phyloP scores from a whole-genome alignment of 2,113 vertebrate genomes.

The Trichomycterus rosablanca region DNA sequence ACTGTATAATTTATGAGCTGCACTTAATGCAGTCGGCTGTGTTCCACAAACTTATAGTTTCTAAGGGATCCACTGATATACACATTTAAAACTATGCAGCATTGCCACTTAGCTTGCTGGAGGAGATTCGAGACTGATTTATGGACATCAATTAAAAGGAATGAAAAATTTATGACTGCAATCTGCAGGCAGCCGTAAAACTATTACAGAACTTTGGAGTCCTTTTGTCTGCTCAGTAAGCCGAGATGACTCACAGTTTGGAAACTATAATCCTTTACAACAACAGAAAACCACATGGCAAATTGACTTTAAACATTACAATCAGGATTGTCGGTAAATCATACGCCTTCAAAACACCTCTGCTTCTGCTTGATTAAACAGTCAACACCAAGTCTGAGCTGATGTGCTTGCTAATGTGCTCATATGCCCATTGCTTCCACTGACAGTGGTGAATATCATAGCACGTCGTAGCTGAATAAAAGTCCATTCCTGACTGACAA shows the following conservation, averaged over 20 bases:
- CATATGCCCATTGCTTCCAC: background rate
- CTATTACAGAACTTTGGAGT: slow-evolving; percentile 76
- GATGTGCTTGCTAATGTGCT: background rate
- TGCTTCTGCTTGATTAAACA: background rate
- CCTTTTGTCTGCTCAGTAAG: slow-evolving; percentile 63
- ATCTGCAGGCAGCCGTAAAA: slow-evolving; percentile 74
- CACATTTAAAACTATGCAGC: slow-evolving; percentile 68
- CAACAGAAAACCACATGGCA: slow-evolving; percentile 27
- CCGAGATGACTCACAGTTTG: slow-evolving; percentile 60
- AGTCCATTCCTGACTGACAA: slow-evolving; percentile 60
- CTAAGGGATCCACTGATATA: slow-evolving; percentile 66
- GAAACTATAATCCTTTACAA: slow-evolving; percentile 50
- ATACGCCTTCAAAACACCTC: no score
- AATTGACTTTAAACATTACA: background rate
- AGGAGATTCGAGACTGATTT: slow-evolving; percentile 66
- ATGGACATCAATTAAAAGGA: slow-evolving; percentile 74
- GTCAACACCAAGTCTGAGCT: background rate
- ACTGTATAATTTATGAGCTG: slow-evolving; percentile 73
- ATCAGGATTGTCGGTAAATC: no score
- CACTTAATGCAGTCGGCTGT: slow-evolving; percentile 67
- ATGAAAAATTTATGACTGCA: slow-evolving; percentile 73
- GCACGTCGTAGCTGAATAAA: background rate
- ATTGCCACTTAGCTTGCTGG: slow-evolving; percentile 64
- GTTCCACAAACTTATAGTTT: slow-evolving; percentile 68
- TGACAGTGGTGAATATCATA: background rate